Conservation (phyloP, 2,888 invertebrate species). For the Imbricaverruca yamaguchii region DNA sequence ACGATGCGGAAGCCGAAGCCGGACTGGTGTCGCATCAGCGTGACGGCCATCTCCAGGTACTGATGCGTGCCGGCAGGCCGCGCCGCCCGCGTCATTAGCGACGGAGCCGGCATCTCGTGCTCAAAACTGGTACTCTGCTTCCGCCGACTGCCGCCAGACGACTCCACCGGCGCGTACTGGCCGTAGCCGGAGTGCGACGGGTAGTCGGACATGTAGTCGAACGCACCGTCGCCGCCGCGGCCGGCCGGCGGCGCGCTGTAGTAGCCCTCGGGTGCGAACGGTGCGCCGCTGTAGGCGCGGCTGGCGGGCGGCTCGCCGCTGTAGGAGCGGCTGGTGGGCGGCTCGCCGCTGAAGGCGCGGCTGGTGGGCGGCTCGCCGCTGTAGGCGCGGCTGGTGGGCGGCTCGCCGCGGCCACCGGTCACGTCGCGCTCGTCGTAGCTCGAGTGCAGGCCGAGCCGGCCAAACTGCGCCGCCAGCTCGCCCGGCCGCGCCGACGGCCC, state of each 20-base stretch:
- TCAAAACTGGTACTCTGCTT: constrained; percentile 56
- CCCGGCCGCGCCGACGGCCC: neutral
- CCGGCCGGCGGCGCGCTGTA: constrained; percentile 34
- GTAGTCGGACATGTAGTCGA: constrained; percentile 27
- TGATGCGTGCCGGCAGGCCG: constrained; percentile 36
- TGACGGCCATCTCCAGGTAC: constrained; percentile 62
- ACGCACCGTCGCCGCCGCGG: constrained; percentile 29
- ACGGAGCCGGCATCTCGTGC: constrained; percentile 48
- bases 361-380: constrained; percentile 38
- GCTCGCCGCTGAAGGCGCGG: neutral
- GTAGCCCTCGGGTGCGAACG: constrained; percentile 40
- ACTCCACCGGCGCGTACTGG: constrained; percentile 28
- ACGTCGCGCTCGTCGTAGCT: constrained; percentile 17
- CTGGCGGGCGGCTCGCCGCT: neutral
- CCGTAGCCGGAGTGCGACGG: constrained; percentile 40
- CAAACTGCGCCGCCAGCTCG: constrained; percentile 9
- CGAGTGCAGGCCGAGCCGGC: constrained; percentile 15
- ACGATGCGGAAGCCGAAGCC: constrained; percentile 98
- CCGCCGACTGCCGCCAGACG: constrained; percentile 37
- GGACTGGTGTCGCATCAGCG: constrained; percentile 76
- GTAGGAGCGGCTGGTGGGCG: neutral
- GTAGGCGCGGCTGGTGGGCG: neutral
- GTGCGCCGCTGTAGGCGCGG: constrained; percentile 41
- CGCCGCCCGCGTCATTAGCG: constrained; percentile 17
- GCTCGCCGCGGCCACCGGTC: neutral